These are phyloP conservation scores for Pseudochromis fuscus DNA, from an alignment of 2,797 vertebrate species.

Conservation along the genomic window DNA sequence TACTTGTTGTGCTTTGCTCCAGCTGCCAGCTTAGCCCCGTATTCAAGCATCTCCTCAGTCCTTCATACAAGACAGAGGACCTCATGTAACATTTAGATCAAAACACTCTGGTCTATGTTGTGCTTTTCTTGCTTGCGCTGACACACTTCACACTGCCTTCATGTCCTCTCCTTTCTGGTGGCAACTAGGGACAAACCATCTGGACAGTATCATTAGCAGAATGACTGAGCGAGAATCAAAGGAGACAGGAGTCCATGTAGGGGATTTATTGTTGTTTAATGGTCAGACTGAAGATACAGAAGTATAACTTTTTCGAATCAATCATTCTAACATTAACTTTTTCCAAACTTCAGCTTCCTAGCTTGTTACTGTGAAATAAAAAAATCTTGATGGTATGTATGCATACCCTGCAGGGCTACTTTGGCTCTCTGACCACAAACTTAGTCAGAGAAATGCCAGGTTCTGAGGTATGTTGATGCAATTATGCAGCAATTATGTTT, in stretches of 20 bases:
- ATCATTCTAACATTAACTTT: no score
- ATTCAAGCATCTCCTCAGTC: constrained; percentile 66
- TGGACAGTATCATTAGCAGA: constrained; percentile 34
- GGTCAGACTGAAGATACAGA: constrained; percentile 22
- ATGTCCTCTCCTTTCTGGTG: constrained; percentile 30
- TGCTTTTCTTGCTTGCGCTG: constrained; percentile 35
- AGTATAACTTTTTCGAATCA: no score
- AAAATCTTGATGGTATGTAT: no score
- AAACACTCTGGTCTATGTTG: constrained; percentile 29
- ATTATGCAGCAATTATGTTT: neutral
- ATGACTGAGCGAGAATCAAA: constrained; percentile 17
- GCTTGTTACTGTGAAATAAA: no score
- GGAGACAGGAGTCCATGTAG: neutral
- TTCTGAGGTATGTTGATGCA: no score
- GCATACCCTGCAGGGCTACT: no score
- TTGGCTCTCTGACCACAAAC: no score
- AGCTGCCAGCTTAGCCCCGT: constrained; percentile 70
- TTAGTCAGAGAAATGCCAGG: no score
- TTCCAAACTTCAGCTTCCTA: no score
- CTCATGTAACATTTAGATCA: constrained; percentile 64
- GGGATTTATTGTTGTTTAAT: constrained; percentile 20
- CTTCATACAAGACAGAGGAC: constrained; percentile 49
- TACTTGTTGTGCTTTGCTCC: constrained; percentile 62
- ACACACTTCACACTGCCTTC: constrained; percentile 24
- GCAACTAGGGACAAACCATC: constrained; percentile 51